Evolutionary conservation across 2,797 vertebrate species (phyloP).

Genomic region (Erethizon dorsatum): DNA sequence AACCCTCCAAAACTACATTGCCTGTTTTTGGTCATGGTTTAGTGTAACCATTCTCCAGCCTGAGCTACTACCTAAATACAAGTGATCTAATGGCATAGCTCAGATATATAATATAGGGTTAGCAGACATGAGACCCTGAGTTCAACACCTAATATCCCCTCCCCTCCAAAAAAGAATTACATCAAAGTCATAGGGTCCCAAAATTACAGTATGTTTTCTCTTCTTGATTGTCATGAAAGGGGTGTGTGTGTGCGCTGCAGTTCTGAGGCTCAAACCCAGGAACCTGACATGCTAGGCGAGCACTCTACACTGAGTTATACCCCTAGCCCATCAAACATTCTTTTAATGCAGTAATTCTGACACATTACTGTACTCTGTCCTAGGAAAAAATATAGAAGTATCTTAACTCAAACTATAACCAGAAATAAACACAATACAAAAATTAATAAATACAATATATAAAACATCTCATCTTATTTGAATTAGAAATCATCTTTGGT

Average conservation of each 20-base stretch:
- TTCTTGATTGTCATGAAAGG: background rate
- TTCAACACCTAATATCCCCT: background rate
- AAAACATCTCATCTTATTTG: background rate
- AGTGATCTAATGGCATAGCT: background rate
- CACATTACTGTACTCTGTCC: background rate
- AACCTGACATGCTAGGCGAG: background rate
- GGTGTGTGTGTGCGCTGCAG: background rate
- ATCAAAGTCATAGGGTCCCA: background rate
- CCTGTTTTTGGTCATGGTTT: background rate
- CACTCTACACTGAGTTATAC: background rate
- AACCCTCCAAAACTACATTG: background rate
- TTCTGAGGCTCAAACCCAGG: background rate
- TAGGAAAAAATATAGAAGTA: background rate
- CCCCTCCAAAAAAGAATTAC: background rate
- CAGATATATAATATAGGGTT: too few relatives aligned
- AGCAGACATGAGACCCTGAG: background rate
- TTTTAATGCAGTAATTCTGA: constrained; percentile 7
- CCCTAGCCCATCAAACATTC: background rate
- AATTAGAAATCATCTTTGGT: constrained; percentile 30
- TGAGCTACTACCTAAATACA: constrained; percentile 27
- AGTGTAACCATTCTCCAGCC: background rate
- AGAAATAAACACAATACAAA: constrained; percentile 8
- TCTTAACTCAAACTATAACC: background rate
- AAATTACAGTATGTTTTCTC: constrained; percentile 29
- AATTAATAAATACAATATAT: background rate